Evolutionary conservation across 2,797 vertebrate genomes (phyloP).

Genomic region (Cheirogaleus major): DNA sequence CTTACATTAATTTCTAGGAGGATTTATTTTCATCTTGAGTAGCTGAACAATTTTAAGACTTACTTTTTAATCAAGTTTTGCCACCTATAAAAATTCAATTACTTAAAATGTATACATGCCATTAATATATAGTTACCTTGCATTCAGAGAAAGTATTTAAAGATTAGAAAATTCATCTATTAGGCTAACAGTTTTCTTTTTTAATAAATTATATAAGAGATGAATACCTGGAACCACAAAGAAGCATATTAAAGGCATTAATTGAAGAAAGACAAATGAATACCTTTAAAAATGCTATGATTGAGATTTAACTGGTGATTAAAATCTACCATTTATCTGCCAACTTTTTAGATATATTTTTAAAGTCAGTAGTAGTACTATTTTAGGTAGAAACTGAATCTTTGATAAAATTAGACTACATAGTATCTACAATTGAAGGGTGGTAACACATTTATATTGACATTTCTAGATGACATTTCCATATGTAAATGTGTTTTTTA

Average conservation of each 20-base stretch:
- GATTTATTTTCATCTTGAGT: neutral
- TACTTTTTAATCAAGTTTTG: neutral
- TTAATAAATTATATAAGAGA: neutral
- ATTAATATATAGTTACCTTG: neutral
- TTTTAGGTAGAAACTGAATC: constrained; percentile 8
- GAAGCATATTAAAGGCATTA: neutral
- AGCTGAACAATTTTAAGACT: neutral
- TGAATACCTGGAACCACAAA: neutral
- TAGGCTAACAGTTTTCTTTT: neutral
- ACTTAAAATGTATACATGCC: neutral
- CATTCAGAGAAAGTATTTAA: neutral
- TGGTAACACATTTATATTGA: neutral
- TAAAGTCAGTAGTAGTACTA: neutral
- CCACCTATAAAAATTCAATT: neutral
- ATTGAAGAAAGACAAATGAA: neutral
- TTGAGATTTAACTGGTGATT: neutral
- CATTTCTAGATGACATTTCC: neutral
- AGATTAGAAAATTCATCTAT: constrained; percentile 1
- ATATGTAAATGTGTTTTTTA: constrained; percentile 24
- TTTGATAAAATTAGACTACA: neutral
- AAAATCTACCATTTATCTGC: constrained; percentile 13
- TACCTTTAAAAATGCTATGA: neutral
- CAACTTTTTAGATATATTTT: neutral
- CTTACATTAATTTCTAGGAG: constrained; percentile 24
- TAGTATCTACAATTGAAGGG: constrained; percentile 16